Evolutionary conservation across 2,888 invertebrate species (phyloP), one percentile per base, ranked within the genome.

Genomic region (Periphyllus acericola): DNA sequence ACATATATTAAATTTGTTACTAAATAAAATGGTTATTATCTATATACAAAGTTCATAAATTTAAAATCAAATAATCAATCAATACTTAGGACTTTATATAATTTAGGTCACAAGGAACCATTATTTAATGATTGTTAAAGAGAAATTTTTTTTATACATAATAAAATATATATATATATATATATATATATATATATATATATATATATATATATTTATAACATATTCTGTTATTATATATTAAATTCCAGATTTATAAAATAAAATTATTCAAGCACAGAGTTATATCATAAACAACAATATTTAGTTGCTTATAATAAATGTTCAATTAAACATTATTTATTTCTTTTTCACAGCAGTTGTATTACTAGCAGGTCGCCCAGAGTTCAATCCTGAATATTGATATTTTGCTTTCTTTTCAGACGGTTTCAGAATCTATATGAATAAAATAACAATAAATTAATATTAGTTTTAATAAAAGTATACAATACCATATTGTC

Each of bases 341-440:
- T 95, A 95, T 94, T 95, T 95, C 91, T 92, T 86, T 81, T 87
- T 87, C 29, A 74, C 80, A 40, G 80, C 74, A 74, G 87, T 74
- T 75, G 87, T 81, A 74, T 81, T 87, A 81, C 74, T 87, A 19
- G 96, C 95, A 25, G 96, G 95, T 93, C 98, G 94, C 90, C 96
- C 95, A 90, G 96, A 96, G 92, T 96, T 96, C 92, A 96, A 94
- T 91, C 96, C 96, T 91, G 95, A 95, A 93, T 99, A 99, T 92
- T 98, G 97, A 93, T 99, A 99, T 93, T 99, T 99, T 90, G 99
- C 99, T 93, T 99, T 99, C 93, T 99, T 99, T 93, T 99, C 99
- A 89, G 99, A 99, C 91, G 99, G 99, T 93, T 99, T 99, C 92
- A 99, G 93, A 91, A 99, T 99, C 99, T 99, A 92, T 29, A 75